These are phyloP conservation scores for Melieria omissa DNA, from an alignment of 2,888 invertebrate species.

Conservation along the genomic window DNA sequence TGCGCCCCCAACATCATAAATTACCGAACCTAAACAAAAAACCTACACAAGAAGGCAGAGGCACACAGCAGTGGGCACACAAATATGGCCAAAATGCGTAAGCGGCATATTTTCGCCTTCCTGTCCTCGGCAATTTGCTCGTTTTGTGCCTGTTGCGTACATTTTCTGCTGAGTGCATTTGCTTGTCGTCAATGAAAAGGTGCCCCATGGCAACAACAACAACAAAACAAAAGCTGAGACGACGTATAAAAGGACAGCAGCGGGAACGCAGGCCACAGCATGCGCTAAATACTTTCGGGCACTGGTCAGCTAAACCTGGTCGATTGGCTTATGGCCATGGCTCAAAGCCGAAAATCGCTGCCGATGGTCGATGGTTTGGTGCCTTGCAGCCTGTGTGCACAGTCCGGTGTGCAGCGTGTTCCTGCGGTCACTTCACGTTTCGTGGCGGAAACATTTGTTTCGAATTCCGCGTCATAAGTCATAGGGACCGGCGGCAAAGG, in stretches of 20 bases:
- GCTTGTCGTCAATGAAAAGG: slow-evolving; percentile 64
- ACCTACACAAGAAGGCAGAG: slow-evolving; percentile 21
- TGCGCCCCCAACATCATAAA: slow-evolving; percentile 53
- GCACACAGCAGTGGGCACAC: neutral
- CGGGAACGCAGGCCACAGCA: slow-evolving; percentile 34
- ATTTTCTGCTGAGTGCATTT: slow-evolving; percentile 67
- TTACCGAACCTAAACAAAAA: slow-evolving; percentile 54
- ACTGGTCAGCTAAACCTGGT: neutral
- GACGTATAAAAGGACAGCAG: slow-evolving; percentile 36
- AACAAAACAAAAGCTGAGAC: slow-evolving; percentile 34
- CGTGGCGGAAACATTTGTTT: slow-evolving; percentile 48
- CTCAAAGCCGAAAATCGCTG: slow-evolving; percentile 3
- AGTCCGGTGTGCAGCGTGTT: slow-evolving; percentile 7
- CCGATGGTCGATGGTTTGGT: neutral
- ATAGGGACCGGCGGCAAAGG: slow-evolving; percentile 32
- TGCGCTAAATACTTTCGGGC: slow-evolving; percentile 39
- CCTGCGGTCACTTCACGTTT: slow-evolving; percentile 37
- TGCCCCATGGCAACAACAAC: slow-evolving; percentile 47
- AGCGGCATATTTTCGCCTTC: slow-evolving; percentile 29
- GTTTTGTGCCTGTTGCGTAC: slow-evolving; percentile 40
- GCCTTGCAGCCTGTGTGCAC: neutral
- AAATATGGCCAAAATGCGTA: slow-evolving; percentile 39
- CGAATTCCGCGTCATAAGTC: slow-evolving; percentile 48
- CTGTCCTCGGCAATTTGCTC: too few species aligned
- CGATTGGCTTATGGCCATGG: slow-evolving; percentile 7